A percentile compares a stretch with the other conserved stretches of the same genome.
These are phyloP conservation scores for Carassius auratus DNA, from an alignment of 2,113 vertebrate species.

Conservation along the genomic window DNA sequence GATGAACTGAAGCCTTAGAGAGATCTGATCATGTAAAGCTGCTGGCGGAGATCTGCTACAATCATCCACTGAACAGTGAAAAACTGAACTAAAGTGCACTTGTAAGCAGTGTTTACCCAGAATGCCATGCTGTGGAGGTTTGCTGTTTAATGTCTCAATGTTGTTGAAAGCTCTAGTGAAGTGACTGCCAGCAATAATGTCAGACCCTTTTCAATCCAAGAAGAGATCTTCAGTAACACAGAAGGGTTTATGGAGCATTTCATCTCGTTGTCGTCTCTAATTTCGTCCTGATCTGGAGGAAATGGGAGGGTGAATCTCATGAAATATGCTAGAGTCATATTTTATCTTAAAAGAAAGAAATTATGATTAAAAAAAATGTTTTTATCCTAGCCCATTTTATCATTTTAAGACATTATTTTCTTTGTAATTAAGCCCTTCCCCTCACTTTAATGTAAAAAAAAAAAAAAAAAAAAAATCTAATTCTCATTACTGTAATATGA, in stretches of 20 bases:
- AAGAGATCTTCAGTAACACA: neutral
- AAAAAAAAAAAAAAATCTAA: too few relatives aligned
- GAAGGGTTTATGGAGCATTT: neutral
- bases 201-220: neutral
- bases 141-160: neutral
- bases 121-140: neutral
- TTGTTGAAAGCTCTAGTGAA: neutral
- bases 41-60: conserved; percentile 16
- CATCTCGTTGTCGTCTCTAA: neutral
- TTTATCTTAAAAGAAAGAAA: too few relatives aligned
- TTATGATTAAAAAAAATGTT: too few relatives aligned
- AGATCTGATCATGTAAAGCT: neutral
- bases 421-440: neutral
- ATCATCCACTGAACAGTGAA: neutral
- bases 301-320: neutral
- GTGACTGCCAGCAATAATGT: conserved; percentile 8
- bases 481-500: neutral
- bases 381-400: neutral
- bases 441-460: neutral
- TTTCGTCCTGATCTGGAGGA: neutral
- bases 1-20: conserved; percentile 1
- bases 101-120: conserved; percentile 4
- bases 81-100: conserved; percentile 34
- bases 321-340: neutral
- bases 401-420: neutral